Evolutionary conservation across 2,888 invertebrate species (phyloP), one percentile per base, ranked within the genome.

Genomic region (Lasius fuliginosus): DNA sequence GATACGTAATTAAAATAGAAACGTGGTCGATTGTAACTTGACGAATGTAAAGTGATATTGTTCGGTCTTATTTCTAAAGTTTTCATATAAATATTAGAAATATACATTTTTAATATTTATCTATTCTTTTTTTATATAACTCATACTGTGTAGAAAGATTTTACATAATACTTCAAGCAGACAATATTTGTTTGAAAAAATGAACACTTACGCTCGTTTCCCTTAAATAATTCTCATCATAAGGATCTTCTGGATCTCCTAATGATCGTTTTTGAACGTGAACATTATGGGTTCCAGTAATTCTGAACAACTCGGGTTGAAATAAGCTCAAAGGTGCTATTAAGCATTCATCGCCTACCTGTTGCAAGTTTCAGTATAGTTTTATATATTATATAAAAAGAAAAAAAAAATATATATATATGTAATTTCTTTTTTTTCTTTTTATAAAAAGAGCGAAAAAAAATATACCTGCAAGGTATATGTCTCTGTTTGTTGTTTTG

Each of bases 221-320:
- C 87, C 98, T 96, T 15, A 99, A 95, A 93, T 98, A 99, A 93
- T 98, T 98, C 18, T 98, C 98, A 95, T 99, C 99, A 93, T 98
- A 98, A 3, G 98, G 98, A 95, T 99, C 99, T 95, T 98, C 98
- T 0, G 98, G 97, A 93, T 99, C 98, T 3, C 98, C 97, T 71
- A 96, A 95, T 58, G 96, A 96, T 64, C 96, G 94, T 89, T 96
- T 97, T 92, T 98, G 98, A 15, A 97, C 97, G 90, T 97, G 97
- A 1, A 97, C 97, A 42, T 95, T 95, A 94, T 98, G 98, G 0
- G 95, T 94, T 0, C 98, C 98, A 0, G 98, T 98, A 23, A 99
- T 97, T 92, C 97, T 98, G 33, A 99, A 96, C 82, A 99, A 95
- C 94, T 99, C 99, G 0, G 98, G 98, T 94, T 98, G 97, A 94